A percentile compares a stretch with the other conserved stretches of the same genome.
Evolutionary conservation across 1,140 invertebrate genomes (phyloP).

Genomic region (Brachionus sp.): DNA sequence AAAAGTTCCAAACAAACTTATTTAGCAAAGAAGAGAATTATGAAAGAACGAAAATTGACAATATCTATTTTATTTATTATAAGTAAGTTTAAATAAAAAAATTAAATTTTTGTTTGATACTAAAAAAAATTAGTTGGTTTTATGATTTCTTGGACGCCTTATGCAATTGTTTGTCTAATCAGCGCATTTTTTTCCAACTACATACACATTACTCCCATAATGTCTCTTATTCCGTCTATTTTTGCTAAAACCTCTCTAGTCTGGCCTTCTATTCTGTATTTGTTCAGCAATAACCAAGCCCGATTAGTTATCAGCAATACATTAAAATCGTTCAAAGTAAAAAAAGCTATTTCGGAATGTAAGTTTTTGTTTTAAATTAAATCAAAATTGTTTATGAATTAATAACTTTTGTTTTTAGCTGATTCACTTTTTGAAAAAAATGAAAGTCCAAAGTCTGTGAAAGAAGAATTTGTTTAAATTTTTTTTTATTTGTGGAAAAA

Average conservation of each 20-base stretch:
- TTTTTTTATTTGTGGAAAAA: not conserved
- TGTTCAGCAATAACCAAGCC: slow-evolving; percentile 17
- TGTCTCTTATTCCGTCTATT: not conserved
- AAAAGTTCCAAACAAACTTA: slow-evolving; percentile 18
- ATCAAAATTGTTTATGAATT: not conserved
- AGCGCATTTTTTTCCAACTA: slow-evolving; percentile 15
- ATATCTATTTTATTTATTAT: slow-evolving; percentile 22
- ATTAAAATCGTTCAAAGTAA: not conserved
- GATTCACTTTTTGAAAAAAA: not conserved
- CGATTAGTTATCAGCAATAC: not conserved
- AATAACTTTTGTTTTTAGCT: not conserved
- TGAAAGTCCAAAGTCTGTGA: not conserved
- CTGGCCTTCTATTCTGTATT: slow-evolving; percentile 23
- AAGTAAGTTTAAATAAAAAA: not conserved
- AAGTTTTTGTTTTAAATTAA: not conserved
- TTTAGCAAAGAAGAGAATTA: not conserved
- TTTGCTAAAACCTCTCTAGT: slow-evolving; percentile 38
- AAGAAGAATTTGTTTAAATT: not conserved
- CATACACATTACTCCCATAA: not conserved
- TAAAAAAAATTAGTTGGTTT: slow-evolving; percentile 19
- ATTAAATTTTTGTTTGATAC: not conserved
- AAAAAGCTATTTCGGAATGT: not conserved
- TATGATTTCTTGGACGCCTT: slow-evolving; percentile 30
- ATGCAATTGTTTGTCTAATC: not conserved
- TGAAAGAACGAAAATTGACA: slow-evolving; percentile 35